phyloP scores from a whole-genome alignment of 92 coral and sea anemone genomes.

The Heteractis magnifica region DNA sequence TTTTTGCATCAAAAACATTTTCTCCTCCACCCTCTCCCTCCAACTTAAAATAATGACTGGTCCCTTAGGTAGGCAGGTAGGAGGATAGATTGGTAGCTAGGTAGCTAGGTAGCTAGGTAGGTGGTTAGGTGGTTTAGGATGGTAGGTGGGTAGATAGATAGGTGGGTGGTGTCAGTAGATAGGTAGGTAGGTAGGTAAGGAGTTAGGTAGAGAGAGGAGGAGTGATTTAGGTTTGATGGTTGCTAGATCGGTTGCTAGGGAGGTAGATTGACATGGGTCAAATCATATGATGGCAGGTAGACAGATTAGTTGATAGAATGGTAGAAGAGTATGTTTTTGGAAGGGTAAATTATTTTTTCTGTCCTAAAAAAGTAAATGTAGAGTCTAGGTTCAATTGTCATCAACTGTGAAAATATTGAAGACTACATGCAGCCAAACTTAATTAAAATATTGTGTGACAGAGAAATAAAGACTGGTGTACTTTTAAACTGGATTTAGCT shows the following conservation, averaged over 20 bases:
- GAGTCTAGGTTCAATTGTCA: too few relatives aligned
- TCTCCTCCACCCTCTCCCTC: too few relatives aligned
- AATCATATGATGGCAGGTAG: too few relatives aligned
- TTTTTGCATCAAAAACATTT: too few relatives aligned
- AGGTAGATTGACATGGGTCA: neutral
- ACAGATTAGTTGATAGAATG: neutral
- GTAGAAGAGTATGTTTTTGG: too few relatives aligned
- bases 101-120: neutral
- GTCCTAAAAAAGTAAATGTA: neutral
- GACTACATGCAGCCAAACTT: too few relatives aligned
- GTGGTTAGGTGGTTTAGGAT: neutral
- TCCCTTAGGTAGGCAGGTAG: neutral
- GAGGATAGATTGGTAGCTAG: neutral
- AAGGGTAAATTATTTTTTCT: neutral
- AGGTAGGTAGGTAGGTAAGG: neutral
- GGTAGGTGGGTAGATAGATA: neutral
- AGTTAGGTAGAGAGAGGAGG: too few relatives aligned
- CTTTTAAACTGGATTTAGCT: too few relatives aligned
- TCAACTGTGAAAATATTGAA: too few relatives aligned
- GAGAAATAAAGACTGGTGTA: too few relatives aligned
- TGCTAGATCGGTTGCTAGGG: neutral
- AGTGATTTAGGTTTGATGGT: neutral
- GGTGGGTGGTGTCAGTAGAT: neutral
- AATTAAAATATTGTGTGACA: too few relatives aligned
- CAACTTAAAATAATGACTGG: too few relatives aligned